Evolutionary conservation across 2,113 vertebrate species (phyloP).

Genomic region (Plectropomus leopardus): DNA sequence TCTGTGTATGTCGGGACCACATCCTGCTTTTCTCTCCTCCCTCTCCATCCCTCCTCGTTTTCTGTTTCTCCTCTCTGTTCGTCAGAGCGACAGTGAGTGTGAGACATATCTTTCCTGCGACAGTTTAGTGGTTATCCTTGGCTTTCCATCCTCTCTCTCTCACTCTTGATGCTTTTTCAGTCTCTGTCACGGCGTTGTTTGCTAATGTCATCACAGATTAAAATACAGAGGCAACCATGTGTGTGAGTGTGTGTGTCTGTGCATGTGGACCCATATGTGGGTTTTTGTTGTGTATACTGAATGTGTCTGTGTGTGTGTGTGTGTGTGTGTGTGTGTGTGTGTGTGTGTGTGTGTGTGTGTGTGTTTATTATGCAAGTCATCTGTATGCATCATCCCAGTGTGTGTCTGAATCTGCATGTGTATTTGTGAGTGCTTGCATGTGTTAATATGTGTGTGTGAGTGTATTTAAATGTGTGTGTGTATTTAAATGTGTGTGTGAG

Average conservation of each 20-base stretch:
- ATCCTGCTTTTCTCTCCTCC: not conserved
- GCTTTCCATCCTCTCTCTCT: not conserved
- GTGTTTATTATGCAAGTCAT: conserved; percentile 17
- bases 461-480: not conserved
- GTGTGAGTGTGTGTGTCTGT: too few species aligned
- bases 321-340: not conserved
- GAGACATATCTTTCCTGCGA: not conserved
- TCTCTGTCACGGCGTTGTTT: conserved; percentile 28
- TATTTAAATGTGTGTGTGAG: not conserved
- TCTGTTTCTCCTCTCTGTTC: too few species aligned
- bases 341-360: conserved; percentile 2
- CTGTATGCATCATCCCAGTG: conserved; percentile 17
- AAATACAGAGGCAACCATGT: conserved; percentile 18
- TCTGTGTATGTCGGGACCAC: too few species aligned
- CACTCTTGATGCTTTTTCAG: not conserved
- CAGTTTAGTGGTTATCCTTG: not conserved
- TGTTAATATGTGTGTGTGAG: not conserved
- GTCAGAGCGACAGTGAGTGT: not conserved
- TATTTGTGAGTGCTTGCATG: too few species aligned
- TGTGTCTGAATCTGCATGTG: not conserved
- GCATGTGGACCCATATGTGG: not conserved
- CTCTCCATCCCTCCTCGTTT: not conserved
- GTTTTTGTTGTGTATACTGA: not conserved
- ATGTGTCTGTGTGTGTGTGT: not conserved
- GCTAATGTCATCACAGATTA: conserved; percentile 48